Base-by-base conservation (phyloP, 2,888 invertebrate species). In the Abscondita cerata region DNA sequence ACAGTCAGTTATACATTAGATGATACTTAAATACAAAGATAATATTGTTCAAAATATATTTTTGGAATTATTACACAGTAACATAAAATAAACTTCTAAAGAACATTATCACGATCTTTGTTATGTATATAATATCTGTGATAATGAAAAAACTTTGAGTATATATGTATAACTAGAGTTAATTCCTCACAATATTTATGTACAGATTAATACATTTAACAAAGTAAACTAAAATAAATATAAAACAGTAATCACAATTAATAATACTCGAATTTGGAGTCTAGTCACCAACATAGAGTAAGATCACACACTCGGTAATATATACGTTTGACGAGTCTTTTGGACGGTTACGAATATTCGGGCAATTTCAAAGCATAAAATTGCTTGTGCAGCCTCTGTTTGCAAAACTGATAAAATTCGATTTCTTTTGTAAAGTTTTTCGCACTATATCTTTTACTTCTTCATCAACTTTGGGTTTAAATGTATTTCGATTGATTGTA, bases 381-480 rank as follows among this genome's bases (percentile, higher is more conserved):
- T 74, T 95, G 95, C 77, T 89, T 85, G 74, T 95, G 89, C 13
- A 95, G 83, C 73, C 95, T 83, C 76, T 95, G 94, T 71, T 88
- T 88, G 78, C 94, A 94, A 78, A 95, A 95, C 75, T 95, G 91
- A 79, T 95, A 95, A 80, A 95, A 94, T 74, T 95, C 95, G 9
- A 95, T 92, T 81, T 95, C 95, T 57, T 90, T 85, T 0, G 94
- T 94, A 77, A 95, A 94, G 80, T 95, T 95, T 85, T 87, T 67
- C 93, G 84, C 3, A 95, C 92, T 52, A 95, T 88, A 50, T 93
- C 89, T 78, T 94, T 95, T 1, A 95, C 89, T 70, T 89, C 89
- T 74, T 95, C 93, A 48, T 90, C 90, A 1, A 95, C 93, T 0
- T 92, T 90, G 0, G 94, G 94, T 75, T 95, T 95, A 82, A 93